Percentiles rank a stretch among this genome's conserved stretches.
Conservation (phyloP, 2,888 invertebrate species). For the Bellardia pandia region DNA sequence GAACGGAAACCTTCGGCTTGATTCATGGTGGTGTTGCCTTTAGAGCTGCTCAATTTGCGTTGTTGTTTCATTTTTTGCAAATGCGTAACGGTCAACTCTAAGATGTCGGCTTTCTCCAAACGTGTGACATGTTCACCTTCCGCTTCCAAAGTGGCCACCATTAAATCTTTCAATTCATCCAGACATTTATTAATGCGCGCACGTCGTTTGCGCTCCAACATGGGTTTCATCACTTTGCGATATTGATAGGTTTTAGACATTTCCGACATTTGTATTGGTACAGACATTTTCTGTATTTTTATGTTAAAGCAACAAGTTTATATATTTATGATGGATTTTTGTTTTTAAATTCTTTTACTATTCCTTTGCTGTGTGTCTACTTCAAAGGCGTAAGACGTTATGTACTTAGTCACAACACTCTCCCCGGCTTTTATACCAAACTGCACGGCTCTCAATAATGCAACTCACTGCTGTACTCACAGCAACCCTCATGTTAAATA, state of each 20-base stretch:
- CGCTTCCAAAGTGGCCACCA: slow-evolving; percentile 88
- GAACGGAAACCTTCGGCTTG: slow-evolving; percentile 93
- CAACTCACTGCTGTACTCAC: not conserved
- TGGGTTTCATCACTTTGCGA: slow-evolving; percentile 97
- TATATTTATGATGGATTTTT: too few relatives aligned
- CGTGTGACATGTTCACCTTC: slow-evolving; percentile 96
- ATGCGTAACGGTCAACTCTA: slow-evolving; percentile 94
- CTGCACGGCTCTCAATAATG: slow-evolving; percentile 23
- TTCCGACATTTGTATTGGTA: slow-evolving; percentile 81
- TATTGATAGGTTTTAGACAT: slow-evolving; percentile 96
- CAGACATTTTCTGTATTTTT: slow-evolving; percentile 77
- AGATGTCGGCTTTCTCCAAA: slow-evolving; percentile 94
- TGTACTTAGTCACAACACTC: slow-evolving; percentile 50
- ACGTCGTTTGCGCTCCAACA: slow-evolving; percentile 94
- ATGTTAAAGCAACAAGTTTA: slow-evolving; percentile 39
- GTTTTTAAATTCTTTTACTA: slow-evolving; percentile 3
- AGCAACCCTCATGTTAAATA: slow-evolving; percentile 48
- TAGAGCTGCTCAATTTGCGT: slow-evolving; percentile 79
- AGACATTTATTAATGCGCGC: slow-evolving; percentile 96
- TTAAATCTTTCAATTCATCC: slow-evolving; percentile 94
- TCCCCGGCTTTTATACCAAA: slow-evolving; percentile 67
- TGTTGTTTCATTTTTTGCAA: slow-evolving; percentile 91
- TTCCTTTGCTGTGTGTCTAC: slow-evolving; percentile 49
- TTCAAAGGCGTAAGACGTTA: slow-evolving; percentile 66
- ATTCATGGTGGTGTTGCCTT: slow-evolving; percentile 85